These are phyloP conservation scores for Zaprionus bogoriensis DNA, from an alignment of 2,888 invertebrate genomes.

Conservation along the genomic window DNA sequence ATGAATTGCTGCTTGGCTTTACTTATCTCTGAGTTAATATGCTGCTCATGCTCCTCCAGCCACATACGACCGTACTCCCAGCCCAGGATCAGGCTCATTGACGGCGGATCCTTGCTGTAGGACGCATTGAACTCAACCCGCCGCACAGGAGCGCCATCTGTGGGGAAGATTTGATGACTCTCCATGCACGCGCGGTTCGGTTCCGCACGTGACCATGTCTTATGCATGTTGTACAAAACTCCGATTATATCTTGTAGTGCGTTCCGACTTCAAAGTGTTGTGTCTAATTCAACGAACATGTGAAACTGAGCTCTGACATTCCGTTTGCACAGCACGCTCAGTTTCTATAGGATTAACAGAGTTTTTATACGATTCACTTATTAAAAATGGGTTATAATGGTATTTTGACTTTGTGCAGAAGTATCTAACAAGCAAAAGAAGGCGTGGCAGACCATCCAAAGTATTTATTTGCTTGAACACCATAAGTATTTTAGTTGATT, in stretches of 20 bases:
- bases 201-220: slow-evolving; percentile 36
- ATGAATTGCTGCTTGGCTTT: slow-evolving; percentile 26
- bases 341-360: no score
- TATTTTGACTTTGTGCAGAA: no score
- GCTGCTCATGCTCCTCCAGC: slow-evolving; percentile 36
- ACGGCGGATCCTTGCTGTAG: slow-evolving; percentile 27
- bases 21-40: not conserved
- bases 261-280: not conserved
- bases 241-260: not conserved
- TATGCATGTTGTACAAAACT: slow-evolving; percentile 18
- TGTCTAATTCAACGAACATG: slow-evolving; percentile 22
- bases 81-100: slow-evolving; percentile 38
- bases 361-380: no score
- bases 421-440: no score
- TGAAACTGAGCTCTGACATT: slow-evolving; percentile 8
- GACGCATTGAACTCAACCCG: slow-evolving; percentile 17
- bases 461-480: no score
- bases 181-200: slow-evolving; percentile 19
- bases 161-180: slow-evolving; percentile 37
- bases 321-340: slow-evolving; percentile 30
- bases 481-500: no score
- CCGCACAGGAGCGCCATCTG: slow-evolving; percentile 5
- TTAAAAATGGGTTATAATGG: no score
- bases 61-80: slow-evolving; percentile 49
- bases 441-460: no score